A percentile compares a stretch with the other conserved stretches of the same genome.
These are phyloP conservation scores for Phortica magna DNA, from an alignment of 2,888 invertebrate species.

Conservation along the genomic window DNA sequence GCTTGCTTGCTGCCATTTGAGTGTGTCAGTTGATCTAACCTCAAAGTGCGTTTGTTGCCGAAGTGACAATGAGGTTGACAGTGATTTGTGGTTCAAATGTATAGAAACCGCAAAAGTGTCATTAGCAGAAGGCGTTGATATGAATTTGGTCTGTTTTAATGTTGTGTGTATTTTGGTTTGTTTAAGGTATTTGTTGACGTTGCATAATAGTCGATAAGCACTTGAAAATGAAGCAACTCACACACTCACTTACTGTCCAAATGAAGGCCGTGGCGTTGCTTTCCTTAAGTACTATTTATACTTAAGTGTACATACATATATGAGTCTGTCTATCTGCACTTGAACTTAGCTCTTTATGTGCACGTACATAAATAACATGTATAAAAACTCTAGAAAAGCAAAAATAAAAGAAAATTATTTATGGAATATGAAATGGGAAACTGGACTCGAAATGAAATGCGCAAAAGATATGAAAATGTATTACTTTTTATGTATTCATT, in stretches of 20 bases:
- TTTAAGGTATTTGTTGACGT: neutral
- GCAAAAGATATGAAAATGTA: neutral
- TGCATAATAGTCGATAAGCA: neutral
- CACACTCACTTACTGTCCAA: too few species aligned
- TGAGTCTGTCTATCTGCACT: too few species aligned
- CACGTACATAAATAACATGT: too few species aligned
- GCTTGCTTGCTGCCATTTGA: neutral
- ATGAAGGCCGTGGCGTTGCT: too few species aligned
- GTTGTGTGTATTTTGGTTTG: neutral
- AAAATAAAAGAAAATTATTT: conserved; percentile 23
- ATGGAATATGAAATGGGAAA: neutral
- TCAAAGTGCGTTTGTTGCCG: neutral
- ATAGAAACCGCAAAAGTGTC: neutral
- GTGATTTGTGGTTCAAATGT: neutral
- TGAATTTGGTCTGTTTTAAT: neutral
- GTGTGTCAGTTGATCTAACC: neutral
- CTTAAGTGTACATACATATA: too few species aligned
- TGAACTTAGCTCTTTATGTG: too few species aligned
- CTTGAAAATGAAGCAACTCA: too few species aligned
- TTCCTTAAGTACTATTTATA: too few species aligned
- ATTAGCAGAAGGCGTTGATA: conserved; percentile 3
- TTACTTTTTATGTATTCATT: neutral
- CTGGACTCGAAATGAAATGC: neutral
- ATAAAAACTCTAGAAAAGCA: too few species aligned
- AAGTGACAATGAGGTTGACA: neutral